Evolutionary conservation across 1,140 invertebrate genomes (phyloP).

Genomic region (Macrobrachium rosenbergii): DNA sequence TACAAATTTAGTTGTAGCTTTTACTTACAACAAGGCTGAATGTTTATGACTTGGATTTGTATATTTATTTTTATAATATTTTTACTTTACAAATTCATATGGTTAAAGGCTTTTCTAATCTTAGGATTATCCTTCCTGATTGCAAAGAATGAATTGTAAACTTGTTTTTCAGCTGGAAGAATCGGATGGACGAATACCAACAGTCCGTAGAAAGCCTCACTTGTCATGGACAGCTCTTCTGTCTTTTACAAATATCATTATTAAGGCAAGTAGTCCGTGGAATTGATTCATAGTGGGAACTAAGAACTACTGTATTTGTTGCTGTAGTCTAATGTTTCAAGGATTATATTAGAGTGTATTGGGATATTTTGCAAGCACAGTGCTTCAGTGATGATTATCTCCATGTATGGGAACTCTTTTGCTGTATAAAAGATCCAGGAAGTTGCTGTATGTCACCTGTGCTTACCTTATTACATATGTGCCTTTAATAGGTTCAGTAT

Average conservation of each 20-base stretch:
- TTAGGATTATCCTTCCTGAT: no score
- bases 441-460: background rate
- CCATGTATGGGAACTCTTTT: no score
- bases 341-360: background rate
- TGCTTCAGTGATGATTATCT: background rate
- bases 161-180: constrained; percentile 31
- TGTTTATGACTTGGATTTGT: background rate
- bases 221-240: constrained; percentile 58
- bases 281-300: no score
- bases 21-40: background rate
- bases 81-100: no score
- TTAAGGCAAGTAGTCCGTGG: constrained; percentile 58
- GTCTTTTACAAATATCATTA: constrained; percentile 53
- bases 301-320: no score
- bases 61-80: background rate
- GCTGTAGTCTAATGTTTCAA: no score
- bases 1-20: no score
- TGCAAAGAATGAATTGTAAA: background rate
- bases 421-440: no score
- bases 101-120: no score
- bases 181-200: background rate
- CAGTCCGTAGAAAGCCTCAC: constrained; percentile 37
- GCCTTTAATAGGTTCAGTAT: no score
- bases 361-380: background rate
- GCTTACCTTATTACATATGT: background rate